phyloP scores from a whole-genome alignment of 2,113 vertebrate species.

The Setophaga kirtlandii region DNA sequence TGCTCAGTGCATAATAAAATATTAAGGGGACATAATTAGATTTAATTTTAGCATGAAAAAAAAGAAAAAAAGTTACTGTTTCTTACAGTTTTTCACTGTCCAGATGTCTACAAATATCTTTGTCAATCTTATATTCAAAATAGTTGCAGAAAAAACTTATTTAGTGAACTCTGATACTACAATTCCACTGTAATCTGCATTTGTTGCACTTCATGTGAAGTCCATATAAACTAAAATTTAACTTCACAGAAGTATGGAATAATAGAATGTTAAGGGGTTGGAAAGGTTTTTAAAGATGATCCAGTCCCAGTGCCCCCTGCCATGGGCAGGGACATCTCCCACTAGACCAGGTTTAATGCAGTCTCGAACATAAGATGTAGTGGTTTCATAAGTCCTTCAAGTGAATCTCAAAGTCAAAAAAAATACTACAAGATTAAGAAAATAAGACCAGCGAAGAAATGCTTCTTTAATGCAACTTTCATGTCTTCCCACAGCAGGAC shows the following conservation, averaged over 20 bases:
- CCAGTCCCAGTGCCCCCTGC: not conserved
- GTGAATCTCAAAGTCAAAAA: not conserved
- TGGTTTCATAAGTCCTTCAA: not conserved
- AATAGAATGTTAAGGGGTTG: not conserved
- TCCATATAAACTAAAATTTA: not conserved
- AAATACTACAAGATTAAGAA: not conserved
- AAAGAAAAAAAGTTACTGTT: not conserved
- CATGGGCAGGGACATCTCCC: no score
- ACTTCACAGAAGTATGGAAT: not conserved
- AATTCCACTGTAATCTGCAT: not conserved
- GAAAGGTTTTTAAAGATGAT: not conserved
- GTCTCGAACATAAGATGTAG: not conserved
- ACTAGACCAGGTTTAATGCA: not conserved
- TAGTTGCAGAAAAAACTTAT: not conserved
- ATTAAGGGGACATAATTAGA: not conserved
- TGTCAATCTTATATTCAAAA: not conserved
- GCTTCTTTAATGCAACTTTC: not conserved
- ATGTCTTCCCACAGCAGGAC: not conserved
- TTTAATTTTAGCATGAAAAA: not conserved
- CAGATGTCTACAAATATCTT: not conserved
- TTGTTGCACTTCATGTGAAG: not conserved
- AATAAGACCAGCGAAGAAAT: not conserved
- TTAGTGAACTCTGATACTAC: not conserved
- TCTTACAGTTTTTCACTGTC: not conserved
- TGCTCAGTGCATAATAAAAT: fast-evolving